Evolutionary conservation across 2,888 invertebrate genomes (phyloP), one percentile per base, ranked within the genome.

Genomic region (Leucoma salicis): DNA sequence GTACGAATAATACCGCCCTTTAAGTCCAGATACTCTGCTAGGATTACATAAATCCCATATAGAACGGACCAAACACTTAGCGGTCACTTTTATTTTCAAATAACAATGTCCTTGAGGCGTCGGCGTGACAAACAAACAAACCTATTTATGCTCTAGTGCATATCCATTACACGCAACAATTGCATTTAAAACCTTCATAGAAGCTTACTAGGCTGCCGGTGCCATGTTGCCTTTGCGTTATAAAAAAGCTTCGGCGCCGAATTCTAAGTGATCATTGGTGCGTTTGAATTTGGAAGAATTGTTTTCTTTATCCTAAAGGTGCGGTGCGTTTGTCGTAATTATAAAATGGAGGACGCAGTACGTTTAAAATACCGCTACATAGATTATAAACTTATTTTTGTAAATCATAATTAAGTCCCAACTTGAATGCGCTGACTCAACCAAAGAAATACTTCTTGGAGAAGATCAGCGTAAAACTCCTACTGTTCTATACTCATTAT

Each of bases 81-180:
- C 57, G 61, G 47, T 56, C 50, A 58, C 53, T 61, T 47, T 50
- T 55, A 45, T 49, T 49, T 12, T 49, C 39, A 46, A 51, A 48
- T 40, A 58, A 49, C 51, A 64, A 75, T 71, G 52, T 57, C 63
- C 49, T 63, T 54, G 53, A 72, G 70, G 70, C 70, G 79, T 76
- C 79, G 78, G 78, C 76, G 51, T 53, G 14, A 65, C 70, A 70
- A 72, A 74, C 78, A 81, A 78, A 78, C 74, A 66, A 63, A 61
- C 70, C 43, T 56, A 76, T 82, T 79, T 83, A 80, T 83, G 87
- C 82, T 82, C 85, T 82, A 79, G 74, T 87, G 86, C 82, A 83
- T 86, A 87, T 87, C 87, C 77, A 84, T 87, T 87, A 84, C 87
- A 83, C 46, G 59, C 57, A 67, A 69, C 77, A 73, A 78, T 82